Conservation (phyloP, 2,797 vertebrate genomes). For the Cheracebus regulus region DNA sequence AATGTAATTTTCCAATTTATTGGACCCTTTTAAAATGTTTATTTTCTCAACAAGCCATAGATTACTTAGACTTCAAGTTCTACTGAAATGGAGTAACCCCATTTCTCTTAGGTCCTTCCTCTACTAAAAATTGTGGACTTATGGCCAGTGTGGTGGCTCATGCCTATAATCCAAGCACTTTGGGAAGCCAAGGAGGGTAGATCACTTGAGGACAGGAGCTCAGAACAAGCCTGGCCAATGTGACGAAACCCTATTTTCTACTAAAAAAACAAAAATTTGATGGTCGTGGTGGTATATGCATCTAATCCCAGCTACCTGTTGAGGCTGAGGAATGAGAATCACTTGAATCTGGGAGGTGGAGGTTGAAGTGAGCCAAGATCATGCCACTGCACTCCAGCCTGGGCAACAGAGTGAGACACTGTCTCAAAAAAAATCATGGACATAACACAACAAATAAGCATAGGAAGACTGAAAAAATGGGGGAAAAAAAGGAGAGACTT, state of each 20-base stretch:
- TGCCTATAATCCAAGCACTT: not conserved
- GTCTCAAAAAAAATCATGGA: not conserved
- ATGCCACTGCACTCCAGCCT: not conserved
- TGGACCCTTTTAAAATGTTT: not conserved
- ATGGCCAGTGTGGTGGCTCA: not conserved
- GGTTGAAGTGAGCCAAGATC: not conserved
- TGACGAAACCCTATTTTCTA: not conserved
- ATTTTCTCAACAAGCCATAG: not conserved
- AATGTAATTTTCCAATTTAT: not conserved
- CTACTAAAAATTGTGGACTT: not conserved
- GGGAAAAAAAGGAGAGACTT: not conserved
- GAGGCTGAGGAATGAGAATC: not conserved
- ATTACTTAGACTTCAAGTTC: not conserved
- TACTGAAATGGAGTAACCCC: not conserved
- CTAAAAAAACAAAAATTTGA: too few species aligned
- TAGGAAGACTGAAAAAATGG: not conserved
- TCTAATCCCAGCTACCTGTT: not conserved
- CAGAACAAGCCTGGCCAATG: not conserved
- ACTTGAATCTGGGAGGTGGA: not conserved
- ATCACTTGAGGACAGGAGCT: not conserved
- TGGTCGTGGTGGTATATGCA: too few species aligned
- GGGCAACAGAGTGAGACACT: not conserved
- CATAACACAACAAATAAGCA: not conserved
- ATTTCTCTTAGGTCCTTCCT: not conserved
- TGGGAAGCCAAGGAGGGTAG: not conserved